Evolutionary conservation across 2,113 vertebrate genomes (phyloP), one percentile per base, ranked within the genome.

Genomic region (Paradoxurus hermaphroditus): DNA sequence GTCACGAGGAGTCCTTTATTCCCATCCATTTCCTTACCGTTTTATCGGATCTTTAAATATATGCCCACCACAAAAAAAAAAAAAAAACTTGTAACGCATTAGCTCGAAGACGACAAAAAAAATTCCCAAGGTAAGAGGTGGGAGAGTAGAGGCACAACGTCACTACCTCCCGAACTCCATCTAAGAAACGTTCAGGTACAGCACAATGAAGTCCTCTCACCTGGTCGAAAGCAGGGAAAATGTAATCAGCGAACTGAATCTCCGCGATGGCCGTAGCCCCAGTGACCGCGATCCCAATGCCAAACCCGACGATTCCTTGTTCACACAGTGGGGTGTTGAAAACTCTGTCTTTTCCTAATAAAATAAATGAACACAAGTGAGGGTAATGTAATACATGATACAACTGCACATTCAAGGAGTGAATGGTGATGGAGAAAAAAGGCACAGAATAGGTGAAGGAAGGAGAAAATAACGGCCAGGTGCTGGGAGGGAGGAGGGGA

Each of bases 181-280:
- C 56, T 19, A 44, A 72, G 27, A 82, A 44, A 83, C 7, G 16
- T 16, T 86, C 23, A 36, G 29, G 56, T 36, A 87, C 0, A 81
- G 18, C 68, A 85, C 86, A 89, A 77, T 63, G 18, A 12, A 56
- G 67, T 62, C 12, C 15, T 98, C 98, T 94, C 96, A 99, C 99
- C 99, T 99, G 99, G 98, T 99, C 99, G 98, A 99, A 99, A 10
- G 99, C 99, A 86, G 99, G 99, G 95, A 98, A 99, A 98, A 99
- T 99, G 97, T 99, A 99, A 98, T 99, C 99, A 56, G 99, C 99
- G 99, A 99, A 99, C 94, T 99, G 99, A 98, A 99, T 99, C 99
- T 99, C 99, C 21, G 99, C 99, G 89, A 99, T 99, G 85, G 99
- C 99, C 14, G 99, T 99, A 96, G 99, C 99, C 90, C 99, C 99